Percentiles rank a stretch among this genome's conserved stretches.
phyloP scores from a whole-genome alignment of 2,888 invertebrate genomes.

The Coelopa pilipes region DNA sequence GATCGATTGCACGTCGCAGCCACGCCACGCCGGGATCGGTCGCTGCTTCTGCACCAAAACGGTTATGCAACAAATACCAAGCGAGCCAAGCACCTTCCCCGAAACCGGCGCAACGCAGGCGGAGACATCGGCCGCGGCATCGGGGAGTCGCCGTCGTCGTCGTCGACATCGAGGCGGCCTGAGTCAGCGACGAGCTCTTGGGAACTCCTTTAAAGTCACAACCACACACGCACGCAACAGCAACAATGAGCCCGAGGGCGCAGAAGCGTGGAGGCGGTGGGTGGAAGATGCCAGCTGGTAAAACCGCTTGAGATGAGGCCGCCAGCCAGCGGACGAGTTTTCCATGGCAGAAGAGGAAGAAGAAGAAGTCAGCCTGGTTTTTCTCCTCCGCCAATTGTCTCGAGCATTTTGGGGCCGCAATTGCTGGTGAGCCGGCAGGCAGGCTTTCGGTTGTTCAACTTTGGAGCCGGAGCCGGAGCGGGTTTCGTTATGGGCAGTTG shows the following conservation, averaged over 20 bases:
- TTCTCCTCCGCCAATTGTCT: not conserved
- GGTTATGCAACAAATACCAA: slow-evolving; percentile 17
- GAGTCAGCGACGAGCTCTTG: slow-evolving; percentile 9
- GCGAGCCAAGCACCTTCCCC: slow-evolving; percentile 1
- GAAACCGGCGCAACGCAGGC: not conserved
- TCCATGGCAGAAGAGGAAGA: too few relatives aligned
- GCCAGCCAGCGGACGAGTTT: too few relatives aligned
- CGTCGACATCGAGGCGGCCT: slow-evolving; percentile 2
- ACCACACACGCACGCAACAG: slow-evolving; percentile 10
- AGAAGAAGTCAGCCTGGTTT: slow-evolving; percentile 10
- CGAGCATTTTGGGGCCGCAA: slow-evolving; percentile 4
- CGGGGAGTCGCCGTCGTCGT: too few relatives aligned
- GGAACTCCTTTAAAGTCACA: slow-evolving; percentile 29
- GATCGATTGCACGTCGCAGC: not conserved
- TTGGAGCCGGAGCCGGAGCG: too few relatives aligned
- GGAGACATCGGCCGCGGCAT: too few relatives aligned
- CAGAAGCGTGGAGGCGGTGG: slow-evolving; percentile 18
- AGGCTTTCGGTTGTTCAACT: slow-evolving; percentile 31
- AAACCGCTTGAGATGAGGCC: not conserved
- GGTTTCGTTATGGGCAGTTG: too few relatives aligned
- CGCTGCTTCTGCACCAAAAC: not conserved
- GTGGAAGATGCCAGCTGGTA: slow-evolving; percentile 21
- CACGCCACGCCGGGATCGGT: not conserved
- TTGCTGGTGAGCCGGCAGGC: not conserved
- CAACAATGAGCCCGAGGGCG: not conserved